phyloP scores from a whole-genome alignment of 2,797 vertebrate species.

The Cetoscarus ocellatus region DNA sequence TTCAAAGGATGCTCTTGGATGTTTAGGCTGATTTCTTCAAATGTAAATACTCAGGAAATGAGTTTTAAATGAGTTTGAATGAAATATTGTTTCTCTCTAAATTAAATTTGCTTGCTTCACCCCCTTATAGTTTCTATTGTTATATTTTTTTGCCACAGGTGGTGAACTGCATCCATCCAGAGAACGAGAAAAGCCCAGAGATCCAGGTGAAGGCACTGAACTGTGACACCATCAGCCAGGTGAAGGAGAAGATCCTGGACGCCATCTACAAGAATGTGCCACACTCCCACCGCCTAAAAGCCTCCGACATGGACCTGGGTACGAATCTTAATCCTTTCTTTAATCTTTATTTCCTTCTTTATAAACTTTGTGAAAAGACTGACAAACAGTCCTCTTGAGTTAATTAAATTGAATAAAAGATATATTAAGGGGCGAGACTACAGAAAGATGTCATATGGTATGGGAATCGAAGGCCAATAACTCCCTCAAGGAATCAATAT shows the following conservation, averaged over 20 bases:
- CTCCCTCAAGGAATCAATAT: no score
- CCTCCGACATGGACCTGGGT: slow-evolving; percentile 98
- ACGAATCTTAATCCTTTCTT: no score
- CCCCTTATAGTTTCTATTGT: no score
- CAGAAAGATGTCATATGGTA: no score
- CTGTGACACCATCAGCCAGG: slow-evolving; percentile 97
- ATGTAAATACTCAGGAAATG: not conserved
- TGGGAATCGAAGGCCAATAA: no score
- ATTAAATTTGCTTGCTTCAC: no score
- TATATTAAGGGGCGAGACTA: no score
- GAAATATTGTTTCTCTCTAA: no score
- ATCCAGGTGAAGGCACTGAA: slow-evolving; percentile 97
- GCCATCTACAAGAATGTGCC: slow-evolving; percentile 98
- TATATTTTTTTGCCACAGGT: slow-evolving; percentile 82
- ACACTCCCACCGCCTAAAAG: slow-evolving; percentile 95
- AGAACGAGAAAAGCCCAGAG: slow-evolving; percentile 95
- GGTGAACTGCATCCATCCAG: slow-evolving; percentile 95
- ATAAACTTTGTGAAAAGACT: not conserved
- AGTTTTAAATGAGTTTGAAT: not conserved
- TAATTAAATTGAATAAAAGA: not conserved
- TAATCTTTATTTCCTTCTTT: not conserved
- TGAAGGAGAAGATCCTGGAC: slow-evolving; percentile 98
- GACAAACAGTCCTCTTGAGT: not conserved
- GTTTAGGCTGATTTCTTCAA: not conserved
- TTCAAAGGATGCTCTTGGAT: not conserved